Evolutionary conservation across 2,113 vertebrate genomes (phyloP).

Genomic region (Petaurus breviceps): DNA sequence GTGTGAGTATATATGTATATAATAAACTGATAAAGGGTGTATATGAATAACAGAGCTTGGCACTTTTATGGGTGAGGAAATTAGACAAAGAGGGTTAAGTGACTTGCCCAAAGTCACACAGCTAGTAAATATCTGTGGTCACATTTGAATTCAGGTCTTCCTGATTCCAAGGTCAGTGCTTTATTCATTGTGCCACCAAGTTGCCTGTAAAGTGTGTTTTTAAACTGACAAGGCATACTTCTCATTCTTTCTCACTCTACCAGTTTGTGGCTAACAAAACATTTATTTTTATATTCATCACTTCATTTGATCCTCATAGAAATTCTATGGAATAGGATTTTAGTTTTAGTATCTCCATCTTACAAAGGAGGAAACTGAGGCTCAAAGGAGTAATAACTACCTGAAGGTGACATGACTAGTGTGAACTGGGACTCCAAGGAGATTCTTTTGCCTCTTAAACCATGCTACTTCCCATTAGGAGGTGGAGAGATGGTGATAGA

Average conservation of each 20-base stretch:
- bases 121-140: neutral
- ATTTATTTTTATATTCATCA: neutral
- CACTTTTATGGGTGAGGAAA: neutral
- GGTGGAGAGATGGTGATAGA: neutral
- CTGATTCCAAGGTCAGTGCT: neutral
- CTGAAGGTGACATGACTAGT: neutral
- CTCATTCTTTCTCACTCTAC: neutral
- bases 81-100: neutral
- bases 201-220: neutral
- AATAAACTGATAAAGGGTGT: no score
- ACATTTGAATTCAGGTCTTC: neutral
- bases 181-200: neutral
- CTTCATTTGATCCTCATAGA: neutral
- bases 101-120: neutral
- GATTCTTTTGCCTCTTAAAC: neutral
- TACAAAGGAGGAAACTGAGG: neutral
- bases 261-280: neutral
- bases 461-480: neutral
- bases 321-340: neutral
- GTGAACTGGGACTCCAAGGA: neutral
- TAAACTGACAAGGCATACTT: neutral
- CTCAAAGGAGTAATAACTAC: neutral
- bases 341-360: neutral
- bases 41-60: neutral
- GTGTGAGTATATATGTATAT: no score